phyloP scores from a whole-genome alignment of 2,888 invertebrate species.

The Candidula unifasciata region DNA sequence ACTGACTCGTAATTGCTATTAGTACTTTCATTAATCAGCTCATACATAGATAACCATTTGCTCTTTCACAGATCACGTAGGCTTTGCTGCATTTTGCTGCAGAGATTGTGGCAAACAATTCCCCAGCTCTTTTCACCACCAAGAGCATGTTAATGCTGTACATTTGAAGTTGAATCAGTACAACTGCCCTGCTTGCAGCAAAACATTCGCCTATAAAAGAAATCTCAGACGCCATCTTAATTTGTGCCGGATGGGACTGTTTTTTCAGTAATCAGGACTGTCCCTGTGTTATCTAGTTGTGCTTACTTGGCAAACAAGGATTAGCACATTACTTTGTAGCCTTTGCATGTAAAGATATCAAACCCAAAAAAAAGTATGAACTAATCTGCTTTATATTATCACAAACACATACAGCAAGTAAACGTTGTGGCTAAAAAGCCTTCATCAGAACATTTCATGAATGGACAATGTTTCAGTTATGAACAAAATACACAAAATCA shows the following conservation, averaged over 20 bases:
- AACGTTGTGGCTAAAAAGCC: too few species aligned
- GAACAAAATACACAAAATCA: too few species aligned
- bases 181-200: constrained; percentile 22
- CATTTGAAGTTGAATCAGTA: constrained; percentile 36
- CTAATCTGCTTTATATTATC: too few species aligned
- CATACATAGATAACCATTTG: constrained; percentile 23
- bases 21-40: neutral
- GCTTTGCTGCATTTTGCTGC: constrained; percentile 19
- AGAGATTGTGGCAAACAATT: constrained; percentile 41
- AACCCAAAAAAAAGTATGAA: too few species aligned
- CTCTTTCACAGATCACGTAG: constrained; percentile 45
- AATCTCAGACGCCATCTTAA: constrained; percentile 27
- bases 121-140: constrained; percentile 23
- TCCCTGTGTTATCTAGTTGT: neutral
- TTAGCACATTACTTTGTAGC: too few species aligned
- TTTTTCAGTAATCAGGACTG: neutral
- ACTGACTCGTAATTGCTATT: neutral
- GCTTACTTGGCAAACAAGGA: too few species aligned
- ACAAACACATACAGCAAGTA: too few species aligned
- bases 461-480: too few species aligned
- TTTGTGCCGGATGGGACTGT: constrained; percentile 16
- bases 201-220: constrained; percentile 43
- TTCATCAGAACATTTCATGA: too few species aligned
- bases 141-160: constrained; percentile 38
- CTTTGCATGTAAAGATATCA: too few species aligned